Base-by-base conservation (phyloP, 2,888 invertebrate species). In the Sminthurides aquaticus region DNA sequence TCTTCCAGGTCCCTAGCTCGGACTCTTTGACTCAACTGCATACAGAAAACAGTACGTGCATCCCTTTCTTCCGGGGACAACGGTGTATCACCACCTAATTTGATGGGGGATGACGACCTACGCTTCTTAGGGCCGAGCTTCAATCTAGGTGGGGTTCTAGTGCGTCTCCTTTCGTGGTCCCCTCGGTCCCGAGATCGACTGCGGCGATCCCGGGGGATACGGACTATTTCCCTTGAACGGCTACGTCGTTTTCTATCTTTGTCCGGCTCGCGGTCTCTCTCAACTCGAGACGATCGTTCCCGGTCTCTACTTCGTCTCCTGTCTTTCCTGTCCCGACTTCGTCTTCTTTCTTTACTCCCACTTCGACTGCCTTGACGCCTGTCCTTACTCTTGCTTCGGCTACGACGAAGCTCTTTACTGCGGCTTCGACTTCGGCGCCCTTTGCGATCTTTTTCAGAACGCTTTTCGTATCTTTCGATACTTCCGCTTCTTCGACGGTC, bases 11-110 rank as follows among this genome's bases (percentile, higher is more conserved):
- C 98, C 72, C 94, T 86, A 63, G 90, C 94, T 75, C 93, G 85
- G 76, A 95, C 96, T 75, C 91, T 85, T 77, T 96, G 93, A 64
- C 96, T 92, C 65, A 99, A 81, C 81, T 99, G 99, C 93, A 99
- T 97, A 78, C 96, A 96, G 79, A 99, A 98, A 3, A 99, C 93
- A 55, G 99, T 99, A 48, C 99, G 85, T n/a, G 95, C 89, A 84
- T 99, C 99, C 68, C 98, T 84, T 80, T 99, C 99, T 80, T 99
- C 99, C 0, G 97, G 92, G 57, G 95, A 91, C 64, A 98, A 79
- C 75, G 74, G 74, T 11, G 69, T 65, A n/a, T 70, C 72, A 49
- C 70, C 68, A 25, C 72, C 71, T 5, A 71, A 62, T 49, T 68
- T 70, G 0, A 69, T 22, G 0, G 75, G 74, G 29, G 72, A 69